Evolutionary conservation across 2,888 invertebrate species (phyloP).

Genomic region (Nebria brevicollis): DNA sequence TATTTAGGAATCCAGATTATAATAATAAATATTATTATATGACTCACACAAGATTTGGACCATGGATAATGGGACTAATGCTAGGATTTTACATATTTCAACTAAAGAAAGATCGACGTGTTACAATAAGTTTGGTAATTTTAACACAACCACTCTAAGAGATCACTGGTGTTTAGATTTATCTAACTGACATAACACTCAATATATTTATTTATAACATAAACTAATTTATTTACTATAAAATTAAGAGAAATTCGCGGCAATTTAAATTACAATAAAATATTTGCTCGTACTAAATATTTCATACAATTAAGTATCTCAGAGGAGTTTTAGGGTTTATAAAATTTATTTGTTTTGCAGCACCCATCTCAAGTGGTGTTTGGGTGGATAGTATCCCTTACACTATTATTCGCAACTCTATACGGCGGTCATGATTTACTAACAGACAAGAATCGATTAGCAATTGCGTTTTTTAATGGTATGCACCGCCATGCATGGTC

Average conservation of each 20-base stretch:
- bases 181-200: slow-evolving; percentile 6
- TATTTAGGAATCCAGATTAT: background rate
- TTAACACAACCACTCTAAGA: too few relatives aligned
- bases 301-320: background rate
- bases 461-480: slow-evolving; percentile 25
- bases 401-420: slow-evolving; percentile 12
- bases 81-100: slow-evolving; percentile 30
- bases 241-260: too few relatives aligned
- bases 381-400: slow-evolving; percentile 23
- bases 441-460: background rate
- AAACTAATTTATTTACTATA: too few relatives aligned
- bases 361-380: slow-evolving; percentile 9
- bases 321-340: background rate
- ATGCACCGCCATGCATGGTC: slow-evolving; percentile 47
- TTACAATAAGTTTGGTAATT: slow-evolving; percentile 20
- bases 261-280: background rate
- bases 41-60: slow-evolving; percentile 34
- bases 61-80: slow-evolving; percentile 39
- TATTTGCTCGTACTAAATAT: background rate
- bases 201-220: background rate
- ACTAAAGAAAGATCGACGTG: slow-evolving; percentile 23
- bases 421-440: slow-evolving; percentile 3
- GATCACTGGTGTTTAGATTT: too few relatives aligned
- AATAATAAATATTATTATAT: slow-evolving; percentile 2
- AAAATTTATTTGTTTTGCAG: background rate